Percentiles rank a stretch among this genome's conserved stretches.
phyloP scores from a whole-genome alignment of 2,113 vertebrate species.

The Callorhinus ursinus region DNA sequence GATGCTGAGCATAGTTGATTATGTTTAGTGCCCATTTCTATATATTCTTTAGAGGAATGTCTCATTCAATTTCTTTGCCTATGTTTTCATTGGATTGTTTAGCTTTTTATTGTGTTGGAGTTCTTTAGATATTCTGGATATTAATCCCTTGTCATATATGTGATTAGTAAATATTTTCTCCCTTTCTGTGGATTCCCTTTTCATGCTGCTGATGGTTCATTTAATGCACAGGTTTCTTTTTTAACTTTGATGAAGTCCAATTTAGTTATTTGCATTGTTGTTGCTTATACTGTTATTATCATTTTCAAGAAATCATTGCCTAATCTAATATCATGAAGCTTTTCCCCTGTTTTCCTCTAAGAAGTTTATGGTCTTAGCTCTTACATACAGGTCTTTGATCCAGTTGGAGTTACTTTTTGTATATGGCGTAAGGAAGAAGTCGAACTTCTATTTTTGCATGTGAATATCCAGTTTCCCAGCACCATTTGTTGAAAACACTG shows the following conservation, averaged over 20 bases:
- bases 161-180: background rate
- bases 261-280: background rate
- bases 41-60: background rate
- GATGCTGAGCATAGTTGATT: background rate
- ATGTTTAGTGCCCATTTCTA: background rate
- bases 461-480: background rate
- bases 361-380: background rate
- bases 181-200: background rate
- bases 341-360: background rate
- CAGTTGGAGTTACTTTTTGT: background rate
- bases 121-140: background rate
- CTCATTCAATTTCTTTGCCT: background rate
- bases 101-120: background rate
- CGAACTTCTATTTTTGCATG: background rate
- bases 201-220: background rate
- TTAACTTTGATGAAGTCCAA: background rate
- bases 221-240: background rate
- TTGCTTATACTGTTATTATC: background rate
- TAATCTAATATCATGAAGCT: background rate
- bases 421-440: background rate
- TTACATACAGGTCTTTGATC: background rate
- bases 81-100: background rate
- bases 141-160: background rate
- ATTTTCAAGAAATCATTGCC: background rate
- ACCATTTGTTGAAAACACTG: background rate